Evolutionary conservation across 2,888 invertebrate genomes (phyloP).

Genomic region (Latrodectus elegans): DNA sequence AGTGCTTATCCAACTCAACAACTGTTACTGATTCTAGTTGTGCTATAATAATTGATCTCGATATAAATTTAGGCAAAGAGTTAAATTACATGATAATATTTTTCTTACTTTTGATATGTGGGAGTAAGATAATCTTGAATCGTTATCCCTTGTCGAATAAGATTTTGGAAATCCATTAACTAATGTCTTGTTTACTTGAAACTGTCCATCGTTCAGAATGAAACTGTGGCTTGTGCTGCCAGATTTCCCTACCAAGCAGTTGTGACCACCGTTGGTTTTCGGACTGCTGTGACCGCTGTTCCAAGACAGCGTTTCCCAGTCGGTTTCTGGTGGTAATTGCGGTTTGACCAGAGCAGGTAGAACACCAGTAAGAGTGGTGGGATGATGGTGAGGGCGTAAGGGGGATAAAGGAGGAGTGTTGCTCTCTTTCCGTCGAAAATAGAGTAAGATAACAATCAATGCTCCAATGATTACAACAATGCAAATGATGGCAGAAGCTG

Average conservation of each 20-base stretch:
- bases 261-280: constrained; percentile 88
- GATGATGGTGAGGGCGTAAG: constrained; percentile 80
- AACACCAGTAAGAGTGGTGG: constrained; percentile 73
- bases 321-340: constrained; percentile 73
- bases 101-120: constrained; percentile 78
- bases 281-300: constrained; percentile 93
- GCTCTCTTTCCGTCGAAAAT: constrained; percentile 81
- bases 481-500: constrained; percentile 93
- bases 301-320: constrained; percentile 91
- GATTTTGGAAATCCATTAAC: constrained; percentile 44
- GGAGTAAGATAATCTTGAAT: constrained; percentile 91
- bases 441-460: constrained; percentile 91
- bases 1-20: too few species aligned
- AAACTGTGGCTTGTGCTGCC: constrained; percentile 63
- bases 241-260: constrained; percentile 72
- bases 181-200: constrained; percentile 15
- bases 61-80: not conserved
- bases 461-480: constrained; percentile 89
- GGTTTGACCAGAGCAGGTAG: constrained; percentile 5
- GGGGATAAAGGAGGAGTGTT: constrained; percentile 58
- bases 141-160: constrained; percentile 83
- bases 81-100: not conserved
- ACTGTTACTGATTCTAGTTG: too few species aligned
- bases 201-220: constrained; percentile 80
- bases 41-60: too few species aligned